phyloP scores from a whole-genome alignment of 2,113 vertebrate genomes.

The Peucedramus taeniatus region DNA sequence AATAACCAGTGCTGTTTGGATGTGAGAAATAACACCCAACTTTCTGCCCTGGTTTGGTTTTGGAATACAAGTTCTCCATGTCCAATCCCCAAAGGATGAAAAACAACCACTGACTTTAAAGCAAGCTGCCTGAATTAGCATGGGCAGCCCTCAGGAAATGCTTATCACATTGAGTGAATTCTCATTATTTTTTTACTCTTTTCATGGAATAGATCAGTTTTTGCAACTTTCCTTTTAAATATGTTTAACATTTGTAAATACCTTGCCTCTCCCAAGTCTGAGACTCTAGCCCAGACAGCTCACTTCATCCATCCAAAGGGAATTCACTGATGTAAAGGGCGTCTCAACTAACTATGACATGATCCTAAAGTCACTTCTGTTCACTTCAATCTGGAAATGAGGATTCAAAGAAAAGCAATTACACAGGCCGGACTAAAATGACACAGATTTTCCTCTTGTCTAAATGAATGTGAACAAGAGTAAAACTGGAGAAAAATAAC shows the following conservation, averaged over 20 bases:
- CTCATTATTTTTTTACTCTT: not conserved
- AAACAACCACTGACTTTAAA: not conserved
- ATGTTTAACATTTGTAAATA: not conserved
- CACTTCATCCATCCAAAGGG: not conserved
- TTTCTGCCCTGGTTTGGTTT: not conserved
- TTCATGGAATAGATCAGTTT: not conserved
- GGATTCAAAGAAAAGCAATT: not conserved
- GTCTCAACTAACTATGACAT: not conserved
- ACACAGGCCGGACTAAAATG: not conserved
- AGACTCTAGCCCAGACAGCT: not conserved
- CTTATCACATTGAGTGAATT: not conserved
- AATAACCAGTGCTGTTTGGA: not conserved
- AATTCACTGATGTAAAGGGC: not conserved
- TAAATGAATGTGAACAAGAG: not conserved
- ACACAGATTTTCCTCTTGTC: conserved; percentile 10
- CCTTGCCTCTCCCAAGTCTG: not conserved
- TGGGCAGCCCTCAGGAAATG: not conserved
- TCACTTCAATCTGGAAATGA: not conserved
- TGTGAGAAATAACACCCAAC: not conserved
- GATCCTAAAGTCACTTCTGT: not conserved
- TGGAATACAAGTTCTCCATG: not conserved
- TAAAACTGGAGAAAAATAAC: conserved; percentile 39
- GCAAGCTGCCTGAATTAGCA: rapidly evolving
- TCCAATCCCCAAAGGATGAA: not conserved
- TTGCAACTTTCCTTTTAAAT: not conserved